These are phyloP conservation scores for Meriones unguiculatus DNA, from an alignment of 2,113 vertebrate species.

Conservation along the genomic window DNA sequence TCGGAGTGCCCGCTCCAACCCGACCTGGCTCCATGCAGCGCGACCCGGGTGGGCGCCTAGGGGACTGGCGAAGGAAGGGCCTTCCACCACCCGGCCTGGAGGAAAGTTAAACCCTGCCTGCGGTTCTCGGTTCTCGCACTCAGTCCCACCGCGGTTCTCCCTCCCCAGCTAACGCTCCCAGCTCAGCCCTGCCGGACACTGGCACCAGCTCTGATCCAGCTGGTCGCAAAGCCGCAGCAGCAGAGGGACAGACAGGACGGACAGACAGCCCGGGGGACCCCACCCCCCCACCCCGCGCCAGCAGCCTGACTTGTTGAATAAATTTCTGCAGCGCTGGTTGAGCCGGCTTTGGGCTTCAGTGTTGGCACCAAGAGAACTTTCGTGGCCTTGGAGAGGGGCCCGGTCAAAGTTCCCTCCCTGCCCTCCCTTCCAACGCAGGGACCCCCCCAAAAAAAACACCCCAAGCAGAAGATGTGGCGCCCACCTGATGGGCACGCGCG, in stretches of 20 bases:
- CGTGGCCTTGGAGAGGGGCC: conserved; percentile 70
- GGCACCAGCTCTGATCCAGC: neutral
- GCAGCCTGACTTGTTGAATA: conserved; percentile 82
- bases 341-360: conserved; percentile 62
- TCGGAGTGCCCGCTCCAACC: conserved; percentile 17
- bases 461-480: neutral
- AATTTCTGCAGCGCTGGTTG: conserved; percentile 75
- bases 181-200: conserved; percentile 34
- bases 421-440: conserved; percentile 62
- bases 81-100: neutral
- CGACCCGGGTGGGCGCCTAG: neutral
- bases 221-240: conserved; percentile 59
- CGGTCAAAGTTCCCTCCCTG: conserved; percentile 81
- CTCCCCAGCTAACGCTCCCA: neutral
- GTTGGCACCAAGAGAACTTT: conserved; percentile 79
- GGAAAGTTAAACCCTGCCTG: conserved; percentile 75
- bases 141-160: neutral
- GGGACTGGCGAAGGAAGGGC: neutral
- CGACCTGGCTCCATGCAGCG: neutral
- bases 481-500: conserved; percentile 31
- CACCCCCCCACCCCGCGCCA: neutral
- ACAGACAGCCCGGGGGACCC: neutral
- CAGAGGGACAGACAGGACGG: neutral
- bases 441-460: conserved; percentile 2
- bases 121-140: conserved; percentile 67